A percentile compares a stretch with the other conserved stretches of the same genome.
phyloP scores from a whole-genome alignment of 2,113 vertebrate species.

The Nematolebias whitei region DNA sequence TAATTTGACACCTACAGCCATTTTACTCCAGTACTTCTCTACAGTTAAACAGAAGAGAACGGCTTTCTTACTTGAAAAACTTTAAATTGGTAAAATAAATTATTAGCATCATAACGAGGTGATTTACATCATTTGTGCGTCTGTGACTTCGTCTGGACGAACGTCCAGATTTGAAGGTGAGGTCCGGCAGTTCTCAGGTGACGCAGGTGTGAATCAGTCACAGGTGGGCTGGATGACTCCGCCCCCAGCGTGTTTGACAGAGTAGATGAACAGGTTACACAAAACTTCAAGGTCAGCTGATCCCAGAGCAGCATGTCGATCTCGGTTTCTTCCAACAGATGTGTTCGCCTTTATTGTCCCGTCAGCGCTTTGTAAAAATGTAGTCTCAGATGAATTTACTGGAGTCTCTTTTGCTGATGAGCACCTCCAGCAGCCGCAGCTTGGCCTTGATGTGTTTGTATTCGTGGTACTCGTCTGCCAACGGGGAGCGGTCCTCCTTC shows the following conservation, averaged over 20 bases:
- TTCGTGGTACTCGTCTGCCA: constrained; percentile 92
- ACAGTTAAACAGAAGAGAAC: constrained; percentile 38
- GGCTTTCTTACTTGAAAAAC: constrained; percentile 12
- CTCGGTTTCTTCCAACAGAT: constrained; percentile 22
- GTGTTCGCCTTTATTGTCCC: constrained; percentile 28
- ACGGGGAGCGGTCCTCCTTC: constrained; percentile 93
- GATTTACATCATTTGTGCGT: constrained; percentile 44
- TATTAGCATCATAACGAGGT: constrained; percentile 40
- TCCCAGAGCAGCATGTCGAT: constrained; percentile 21
- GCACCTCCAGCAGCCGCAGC: constrained; percentile 91
- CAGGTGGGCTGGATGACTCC: no score
- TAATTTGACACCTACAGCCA: constrained; percentile 31
- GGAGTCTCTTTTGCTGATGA: constrained; percentile 95
- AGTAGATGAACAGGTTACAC: no score
- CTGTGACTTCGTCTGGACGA: constrained; percentile 5
- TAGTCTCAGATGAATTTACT: constrained; percentile 72
- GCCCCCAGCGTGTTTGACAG: no score
- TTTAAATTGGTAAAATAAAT: constrained; percentile 70
- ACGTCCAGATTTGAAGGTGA: constrained; percentile 6
- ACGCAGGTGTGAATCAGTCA: neutral
- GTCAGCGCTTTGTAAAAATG: constrained; percentile 13
- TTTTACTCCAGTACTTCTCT: constrained; percentile 42
- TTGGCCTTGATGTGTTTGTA: constrained; percentile 98
- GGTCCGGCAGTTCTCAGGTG: constrained; percentile 1
- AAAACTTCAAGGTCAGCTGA: neutral